These are phyloP conservation scores for Liodrosophila aerea DNA, from an alignment of 2,888 invertebrate species.

Conservation along the genomic window DNA sequence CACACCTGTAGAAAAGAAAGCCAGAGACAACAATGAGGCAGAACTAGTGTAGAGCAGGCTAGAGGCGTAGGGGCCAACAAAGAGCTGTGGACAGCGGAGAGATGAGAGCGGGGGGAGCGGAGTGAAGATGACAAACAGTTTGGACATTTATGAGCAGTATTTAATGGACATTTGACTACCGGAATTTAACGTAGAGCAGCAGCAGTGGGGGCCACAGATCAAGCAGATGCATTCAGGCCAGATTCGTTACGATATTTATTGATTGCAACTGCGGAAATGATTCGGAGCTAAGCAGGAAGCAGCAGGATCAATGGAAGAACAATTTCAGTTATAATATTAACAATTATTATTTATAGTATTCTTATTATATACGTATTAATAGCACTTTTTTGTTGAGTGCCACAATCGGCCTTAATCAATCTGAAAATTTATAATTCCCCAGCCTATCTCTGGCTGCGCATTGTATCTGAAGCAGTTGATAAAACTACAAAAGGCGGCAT, in stretches of 20 bases:
- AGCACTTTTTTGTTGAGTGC: background rate
- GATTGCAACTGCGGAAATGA: conserved; percentile 21
- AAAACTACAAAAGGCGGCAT: conserved; percentile 45
- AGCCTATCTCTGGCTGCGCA: conserved; percentile 2
- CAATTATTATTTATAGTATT: too few species aligned
- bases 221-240: too few species aligned
- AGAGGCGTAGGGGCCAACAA: background rate
- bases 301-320: background rate
- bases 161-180: conserved; percentile 81
- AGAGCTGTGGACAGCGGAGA: conserved; percentile 14
- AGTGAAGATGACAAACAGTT: conserved; percentile 70
- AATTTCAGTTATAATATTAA: too few species aligned
- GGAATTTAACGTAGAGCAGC: conserved; percentile 67
- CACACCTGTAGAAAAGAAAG: conserved; percentile 62
- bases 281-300: conserved; percentile 28
- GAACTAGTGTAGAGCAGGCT: background rate
- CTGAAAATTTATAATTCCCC: conserved; percentile 48
- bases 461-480: conserved; percentile 44
- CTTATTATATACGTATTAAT: too few species aligned
- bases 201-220: too few species aligned
- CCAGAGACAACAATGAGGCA: conserved; percentile 36
- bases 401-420: conserved; percentile 25
- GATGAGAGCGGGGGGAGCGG: conserved; percentile 24
- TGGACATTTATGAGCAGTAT: conserved; percentile 78
- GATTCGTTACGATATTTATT: too few species aligned